These are phyloP conservation scores for Staurois parvus DNA, from an alignment of 2,797 vertebrate species.

Conservation along the genomic window DNA sequence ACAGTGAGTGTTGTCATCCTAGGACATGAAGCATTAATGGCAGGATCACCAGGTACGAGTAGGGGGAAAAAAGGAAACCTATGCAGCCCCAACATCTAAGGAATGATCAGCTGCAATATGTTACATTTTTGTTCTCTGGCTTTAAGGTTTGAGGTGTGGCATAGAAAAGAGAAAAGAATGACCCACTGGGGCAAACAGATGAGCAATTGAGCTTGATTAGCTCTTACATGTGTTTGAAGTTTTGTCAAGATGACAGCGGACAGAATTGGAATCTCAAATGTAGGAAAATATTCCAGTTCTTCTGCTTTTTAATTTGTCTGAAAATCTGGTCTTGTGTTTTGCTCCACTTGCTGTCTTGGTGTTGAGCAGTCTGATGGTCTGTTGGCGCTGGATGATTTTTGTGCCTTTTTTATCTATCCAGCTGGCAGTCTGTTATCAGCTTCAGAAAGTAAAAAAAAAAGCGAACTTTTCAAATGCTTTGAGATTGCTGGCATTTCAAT, in stretches of 20 bases:
- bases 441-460: constrained; percentile 63
- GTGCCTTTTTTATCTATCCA: constrained; percentile 61
- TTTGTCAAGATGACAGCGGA: background rate
- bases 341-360: constrained; percentile 3
- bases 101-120: too few relatives aligned
- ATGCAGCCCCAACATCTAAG: too few relatives aligned
- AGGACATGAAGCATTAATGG: too few relatives aligned
- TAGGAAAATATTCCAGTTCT: constrained; percentile 26
- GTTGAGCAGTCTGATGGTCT: constrained; percentile 22
- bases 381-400: constrained; percentile 21
- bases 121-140: too few relatives aligned
- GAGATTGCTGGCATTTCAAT: constrained; percentile 68
- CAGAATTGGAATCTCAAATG: background rate
- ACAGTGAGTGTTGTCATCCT: too few relatives aligned
- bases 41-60: too few relatives aligned
- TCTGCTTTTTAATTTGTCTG: background rate
- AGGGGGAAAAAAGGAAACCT: too few relatives aligned
- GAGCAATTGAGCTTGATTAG: background rate
- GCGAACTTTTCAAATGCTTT: constrained; percentile 61
- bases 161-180: too few relatives aligned
- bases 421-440: constrained; percentile 65
- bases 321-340: constrained; percentile 1
- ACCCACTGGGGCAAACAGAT: too few relatives aligned
- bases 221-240: background rate
- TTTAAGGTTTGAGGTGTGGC: too few relatives aligned